phyloP scores from a whole-genome alignment of 2,797 vertebrate species.

The Podargus strigoides region DNA sequence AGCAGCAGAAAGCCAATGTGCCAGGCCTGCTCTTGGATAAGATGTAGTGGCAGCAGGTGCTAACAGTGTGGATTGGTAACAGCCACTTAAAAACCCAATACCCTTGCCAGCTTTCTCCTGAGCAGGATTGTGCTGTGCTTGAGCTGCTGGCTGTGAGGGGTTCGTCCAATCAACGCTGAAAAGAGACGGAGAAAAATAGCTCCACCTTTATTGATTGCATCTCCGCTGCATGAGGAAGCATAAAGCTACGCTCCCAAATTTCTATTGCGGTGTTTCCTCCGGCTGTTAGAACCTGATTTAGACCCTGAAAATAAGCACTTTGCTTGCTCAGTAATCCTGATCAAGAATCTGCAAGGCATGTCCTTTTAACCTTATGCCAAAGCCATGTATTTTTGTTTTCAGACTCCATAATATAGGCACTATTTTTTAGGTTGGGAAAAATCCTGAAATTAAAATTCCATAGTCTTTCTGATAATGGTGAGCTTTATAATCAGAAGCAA shows the following conservation, averaged over 20 bases:
- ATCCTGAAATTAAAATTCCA: neutral
- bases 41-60: slow-evolving; percentile 16
- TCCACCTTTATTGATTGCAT: neutral
- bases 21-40: neutral
- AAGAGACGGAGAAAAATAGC: neutral
- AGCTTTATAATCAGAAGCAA: neutral
- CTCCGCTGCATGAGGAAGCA: neutral
- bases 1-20: neutral
- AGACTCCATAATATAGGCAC: neutral
- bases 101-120: neutral
- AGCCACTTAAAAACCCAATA: neutral
- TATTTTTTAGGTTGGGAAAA: neutral
- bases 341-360: neutral
- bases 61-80: neutral
- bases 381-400: neutral
- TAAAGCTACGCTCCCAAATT: neutral
- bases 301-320: neutral
- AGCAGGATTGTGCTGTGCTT: neutral
- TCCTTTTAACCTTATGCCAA: neutral
- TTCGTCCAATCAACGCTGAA: neutral
- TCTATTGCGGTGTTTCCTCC: neutral
- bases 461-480: neutral
- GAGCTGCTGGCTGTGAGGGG: neutral
- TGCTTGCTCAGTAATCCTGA: neutral
- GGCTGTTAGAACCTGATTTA: neutral